These are phyloP conservation scores for Lochmaea crataegi DNA, from an alignment of 2,888 invertebrate genomes.

Conservation along the genomic window DNA sequence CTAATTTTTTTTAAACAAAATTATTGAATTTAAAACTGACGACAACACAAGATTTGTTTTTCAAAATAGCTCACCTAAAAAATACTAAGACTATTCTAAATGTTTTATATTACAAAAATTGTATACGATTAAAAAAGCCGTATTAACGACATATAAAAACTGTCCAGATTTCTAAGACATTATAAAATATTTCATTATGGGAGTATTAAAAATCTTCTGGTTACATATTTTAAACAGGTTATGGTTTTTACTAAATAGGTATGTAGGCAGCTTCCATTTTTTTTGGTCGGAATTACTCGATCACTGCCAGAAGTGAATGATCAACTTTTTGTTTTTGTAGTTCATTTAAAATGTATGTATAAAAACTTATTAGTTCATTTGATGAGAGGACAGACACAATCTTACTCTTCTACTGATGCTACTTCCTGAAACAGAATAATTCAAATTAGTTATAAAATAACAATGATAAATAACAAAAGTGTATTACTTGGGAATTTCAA, in stretches of 20 bases:
- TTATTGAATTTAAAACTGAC: slow-evolving; percentile 43
- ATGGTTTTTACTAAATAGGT: slow-evolving; percentile 45
- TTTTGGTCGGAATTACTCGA: slow-evolving; percentile 58
- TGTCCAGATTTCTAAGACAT: slow-evolving; percentile 62
- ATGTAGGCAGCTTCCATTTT: slow-evolving; percentile 59
- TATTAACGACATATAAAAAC: slow-evolving; percentile 61
- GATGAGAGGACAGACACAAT: slow-evolving; percentile 38
- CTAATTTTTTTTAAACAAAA: not conserved
- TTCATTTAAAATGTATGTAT: slow-evolving; percentile 56
- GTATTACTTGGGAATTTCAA: too few species aligned
- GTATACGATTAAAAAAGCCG: slow-evolving; percentile 63
- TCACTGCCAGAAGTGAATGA: slow-evolving; percentile 62
- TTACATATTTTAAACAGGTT: slow-evolving; percentile 49
- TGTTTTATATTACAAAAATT: slow-evolving; percentile 63
- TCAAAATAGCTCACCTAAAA: slow-evolving; percentile 55
- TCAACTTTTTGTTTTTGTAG: slow-evolving; percentile 48
- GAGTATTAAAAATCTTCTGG: slow-evolving; percentile 58
- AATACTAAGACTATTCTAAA: slow-evolving; percentile 60
- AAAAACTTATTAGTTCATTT: slow-evolving; percentile 44
- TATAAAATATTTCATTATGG: slow-evolving; percentile 61
- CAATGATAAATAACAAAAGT: too few species aligned
- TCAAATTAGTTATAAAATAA: slow-evolving; percentile 20
- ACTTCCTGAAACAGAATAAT: slow-evolving; percentile 54
- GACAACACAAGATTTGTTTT: slow-evolving; percentile 49
- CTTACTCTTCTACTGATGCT: slow-evolving; percentile 60